phyloP scores from a whole-genome alignment of 37 sponge, comb jelly and placozoan species.

The Lycopodina hypogea region DNA sequence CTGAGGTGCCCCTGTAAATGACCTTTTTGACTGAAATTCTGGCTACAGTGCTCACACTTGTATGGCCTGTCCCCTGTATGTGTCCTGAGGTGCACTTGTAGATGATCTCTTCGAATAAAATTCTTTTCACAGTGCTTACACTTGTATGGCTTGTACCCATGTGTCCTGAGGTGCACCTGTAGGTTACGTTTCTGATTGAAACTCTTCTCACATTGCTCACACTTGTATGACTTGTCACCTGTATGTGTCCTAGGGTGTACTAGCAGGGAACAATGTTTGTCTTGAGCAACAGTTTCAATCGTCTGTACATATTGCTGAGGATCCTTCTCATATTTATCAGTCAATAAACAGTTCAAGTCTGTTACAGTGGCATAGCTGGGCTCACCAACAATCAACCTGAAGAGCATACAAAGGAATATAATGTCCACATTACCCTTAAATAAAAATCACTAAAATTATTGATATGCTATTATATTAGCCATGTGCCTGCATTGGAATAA shows the following conservation, averaged over 20 bases:
- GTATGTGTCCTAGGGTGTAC: constrained; percentile 24
- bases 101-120: constrained; percentile 28
- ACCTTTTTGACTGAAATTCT: neutral
- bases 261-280: neutral
- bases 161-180: constrained; percentile 40
- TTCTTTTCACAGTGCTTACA: constrained; percentile 62
- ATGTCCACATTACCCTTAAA: too few species aligned
- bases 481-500: too few species aligned
- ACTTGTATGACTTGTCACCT: constrained; percentile 56
- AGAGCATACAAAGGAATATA: too few species aligned
- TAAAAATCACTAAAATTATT: too few species aligned
- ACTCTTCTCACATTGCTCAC: constrained; percentile 52
- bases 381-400: too few species aligned
- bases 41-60: constrained; percentile 35
- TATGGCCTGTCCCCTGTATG: constrained; percentile 83
- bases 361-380: too few species aligned
- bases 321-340: too few species aligned
- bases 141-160: constrained; percentile 71
- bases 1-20: constrained; percentile 16
- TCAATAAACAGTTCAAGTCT: too few species aligned
- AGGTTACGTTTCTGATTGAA: constrained; percentile 36
- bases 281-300: too few species aligned
- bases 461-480: too few species aligned
- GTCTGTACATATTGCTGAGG: too few species aligned
- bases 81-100: constrained; percentile 52